Evolutionary conservation across 2,113 vertebrate species (phyloP).

Genomic region (Burhinus bistriatus): DNA sequence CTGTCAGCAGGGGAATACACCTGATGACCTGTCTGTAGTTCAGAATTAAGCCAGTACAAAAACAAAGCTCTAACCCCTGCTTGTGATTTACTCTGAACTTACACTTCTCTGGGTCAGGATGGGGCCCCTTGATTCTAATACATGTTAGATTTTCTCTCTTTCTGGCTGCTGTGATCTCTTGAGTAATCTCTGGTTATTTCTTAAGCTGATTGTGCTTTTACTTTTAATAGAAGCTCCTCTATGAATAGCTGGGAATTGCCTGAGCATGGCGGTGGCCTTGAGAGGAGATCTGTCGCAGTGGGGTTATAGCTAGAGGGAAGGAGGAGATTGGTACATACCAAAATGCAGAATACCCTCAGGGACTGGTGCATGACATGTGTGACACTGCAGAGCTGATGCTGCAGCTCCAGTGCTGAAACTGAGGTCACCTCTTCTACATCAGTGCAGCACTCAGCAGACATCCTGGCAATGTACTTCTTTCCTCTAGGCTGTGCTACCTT

Average conservation of each 20-base stretch:
- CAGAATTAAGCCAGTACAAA: not conserved
- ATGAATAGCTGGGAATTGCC: conserved; percentile 60
- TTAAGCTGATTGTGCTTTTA: conserved; percentile 70
- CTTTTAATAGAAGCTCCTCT: conserved; percentile 66
- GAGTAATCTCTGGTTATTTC: conserved; percentile 62
- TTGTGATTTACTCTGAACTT: not conserved
- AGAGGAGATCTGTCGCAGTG: not conserved
- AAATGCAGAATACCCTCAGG: not conserved
- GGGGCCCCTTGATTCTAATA: not conserved
- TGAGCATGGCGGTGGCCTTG: not conserved
- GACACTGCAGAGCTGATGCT: conserved; percentile 1
- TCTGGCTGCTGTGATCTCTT: conserved; percentile 46
- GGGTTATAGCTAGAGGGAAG: not conserved
- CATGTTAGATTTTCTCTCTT: not conserved
- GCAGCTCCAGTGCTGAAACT: not conserved
- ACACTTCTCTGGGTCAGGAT: not conserved
- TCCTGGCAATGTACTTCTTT: not conserved
- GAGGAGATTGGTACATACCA: not conserved
- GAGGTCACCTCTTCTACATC: not conserved
- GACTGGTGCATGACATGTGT: not conserved
- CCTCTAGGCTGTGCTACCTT: not conserved
- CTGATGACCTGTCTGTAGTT: not conserved
- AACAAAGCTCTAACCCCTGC: not conserved
- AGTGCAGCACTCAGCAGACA: not conserved
- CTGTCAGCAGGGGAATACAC: not conserved